These are phyloP conservation scores for Caenorhabditis parvicauda DNA, from an alignment of 2,888 invertebrate genomes.

Conservation along the genomic window DNA sequence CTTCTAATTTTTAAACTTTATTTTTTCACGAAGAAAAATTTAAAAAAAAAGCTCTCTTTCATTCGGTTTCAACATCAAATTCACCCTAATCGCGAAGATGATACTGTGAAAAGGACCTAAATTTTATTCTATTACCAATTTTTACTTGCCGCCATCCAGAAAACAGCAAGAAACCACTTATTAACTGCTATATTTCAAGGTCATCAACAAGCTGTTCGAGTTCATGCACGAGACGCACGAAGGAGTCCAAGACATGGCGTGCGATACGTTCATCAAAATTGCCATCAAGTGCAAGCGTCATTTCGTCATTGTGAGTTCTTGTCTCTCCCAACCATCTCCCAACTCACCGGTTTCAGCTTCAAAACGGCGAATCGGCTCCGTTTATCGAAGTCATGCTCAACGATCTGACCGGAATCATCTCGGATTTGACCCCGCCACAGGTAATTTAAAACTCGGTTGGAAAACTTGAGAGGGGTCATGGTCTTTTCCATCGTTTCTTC, in stretches of 20 bases:
- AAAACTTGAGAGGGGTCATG: too few relatives aligned
- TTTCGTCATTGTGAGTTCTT: slow-evolving; percentile 75
- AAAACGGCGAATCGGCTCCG: slow-evolving; percentile 91
- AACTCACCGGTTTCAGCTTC: slow-evolving; percentile 69
- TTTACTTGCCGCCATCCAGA: too few relatives aligned
- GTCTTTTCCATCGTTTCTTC: too few relatives aligned
- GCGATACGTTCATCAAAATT: slow-evolving; percentile 99
- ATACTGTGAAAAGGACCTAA: too few relatives aligned
- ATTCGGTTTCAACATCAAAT: neutral
- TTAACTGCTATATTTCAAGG: slow-evolving; percentile 18
- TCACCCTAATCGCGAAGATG: too few relatives aligned
- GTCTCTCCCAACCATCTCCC: neutral
- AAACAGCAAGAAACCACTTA: neutral
- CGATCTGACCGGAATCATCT: slow-evolving; percentile 93
- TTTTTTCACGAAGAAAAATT: neutral
- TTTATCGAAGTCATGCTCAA: slow-evolving; percentile 97
- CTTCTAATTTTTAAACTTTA: neutral
- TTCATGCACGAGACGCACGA: slow-evolving; percentile 99
- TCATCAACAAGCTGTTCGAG: slow-evolving; percentile 97
- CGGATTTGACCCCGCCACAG: slow-evolving; percentile 96
- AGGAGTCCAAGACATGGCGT: slow-evolving; percentile 97
- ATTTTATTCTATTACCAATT: too few relatives aligned
- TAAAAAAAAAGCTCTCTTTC: neutral
- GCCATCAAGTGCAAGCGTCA: slow-evolving; percentile 95
- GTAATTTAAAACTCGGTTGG: too few relatives aligned